Conservation (phyloP, 2,797 vertebrate species). For the Glyptemys insculpta region DNA sequence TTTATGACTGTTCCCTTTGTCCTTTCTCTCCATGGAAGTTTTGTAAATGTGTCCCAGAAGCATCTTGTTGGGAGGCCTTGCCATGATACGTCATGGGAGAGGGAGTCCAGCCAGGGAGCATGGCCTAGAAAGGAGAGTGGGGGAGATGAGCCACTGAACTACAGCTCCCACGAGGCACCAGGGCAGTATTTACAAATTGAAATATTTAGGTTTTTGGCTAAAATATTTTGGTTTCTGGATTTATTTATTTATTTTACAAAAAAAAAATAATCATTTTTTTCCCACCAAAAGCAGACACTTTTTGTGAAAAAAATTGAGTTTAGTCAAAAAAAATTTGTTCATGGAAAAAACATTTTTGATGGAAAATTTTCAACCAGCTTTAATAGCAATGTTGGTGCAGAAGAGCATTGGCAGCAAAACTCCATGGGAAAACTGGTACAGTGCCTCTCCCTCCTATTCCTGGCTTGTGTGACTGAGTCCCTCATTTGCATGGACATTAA, state of each 20-base stretch:
- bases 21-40: neutral
- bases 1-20: neutral
- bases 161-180: neutral
- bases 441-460: neutral
- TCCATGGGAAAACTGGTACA: neutral
- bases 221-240: neutral
- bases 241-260: neutral
- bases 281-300: neutral
- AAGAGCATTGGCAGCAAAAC: neutral
- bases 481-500: neutral
- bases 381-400: neutral
- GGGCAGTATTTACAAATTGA: neutral
- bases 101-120: neutral
- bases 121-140: neutral
- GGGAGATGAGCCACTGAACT: neutral
- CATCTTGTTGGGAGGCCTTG: neutral
- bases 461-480: neutral
- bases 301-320: neutral
- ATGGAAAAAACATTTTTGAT: neutral
- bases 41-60: neutral
- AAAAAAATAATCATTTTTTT: neutral
- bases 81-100: neutral
- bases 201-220: neutral
- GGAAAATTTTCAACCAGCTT: neutral
- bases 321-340: neutral